Evolutionary conservation across 2,113 vertebrate species (phyloP).

Genomic region (Trochalopteron elliotii): DNA sequence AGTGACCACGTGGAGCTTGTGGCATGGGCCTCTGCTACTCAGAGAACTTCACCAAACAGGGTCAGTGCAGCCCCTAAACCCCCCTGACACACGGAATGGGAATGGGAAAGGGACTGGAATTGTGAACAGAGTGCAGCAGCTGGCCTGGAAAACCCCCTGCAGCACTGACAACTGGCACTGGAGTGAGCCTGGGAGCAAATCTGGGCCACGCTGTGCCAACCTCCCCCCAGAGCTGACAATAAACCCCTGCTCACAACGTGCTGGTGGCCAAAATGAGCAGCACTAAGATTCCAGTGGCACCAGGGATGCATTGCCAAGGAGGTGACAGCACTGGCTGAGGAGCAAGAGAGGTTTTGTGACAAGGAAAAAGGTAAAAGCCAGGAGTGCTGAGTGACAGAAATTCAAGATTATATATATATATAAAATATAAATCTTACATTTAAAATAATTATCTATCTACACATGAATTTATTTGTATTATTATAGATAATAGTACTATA

Average conservation of each 20-base stretch:
- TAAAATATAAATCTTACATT: too few relatives aligned
- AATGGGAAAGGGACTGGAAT: background rate
- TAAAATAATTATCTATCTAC: too few relatives aligned
- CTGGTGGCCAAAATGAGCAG: background rate
- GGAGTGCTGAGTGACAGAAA: rapidly evolving
- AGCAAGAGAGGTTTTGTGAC: background rate
- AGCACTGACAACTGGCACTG: background rate
- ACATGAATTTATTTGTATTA: too few relatives aligned
- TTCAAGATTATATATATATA: background rate
- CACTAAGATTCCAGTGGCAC: background rate
- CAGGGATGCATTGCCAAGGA: background rate
- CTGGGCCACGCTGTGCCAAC: background rate
- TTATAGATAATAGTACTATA: too few relatives aligned
- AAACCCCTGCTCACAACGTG: background rate
- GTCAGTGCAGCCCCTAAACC: background rate
- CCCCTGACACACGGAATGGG: background rate
- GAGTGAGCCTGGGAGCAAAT: rapidly evolving
- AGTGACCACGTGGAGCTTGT: rapidly evolving
- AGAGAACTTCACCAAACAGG: rapidly evolving
- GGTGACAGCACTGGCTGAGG: background rate
- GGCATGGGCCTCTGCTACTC: background rate
- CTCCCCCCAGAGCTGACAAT: background rate
- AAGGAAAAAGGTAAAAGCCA: background rate
- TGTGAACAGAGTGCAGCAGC: background rate
- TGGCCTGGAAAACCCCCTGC: background rate